A percentile compares a stretch with the other conserved stretches of the same genome.
phyloP scores from a whole-genome alignment of 2,797 vertebrate species.

The Meda fulgida region DNA sequence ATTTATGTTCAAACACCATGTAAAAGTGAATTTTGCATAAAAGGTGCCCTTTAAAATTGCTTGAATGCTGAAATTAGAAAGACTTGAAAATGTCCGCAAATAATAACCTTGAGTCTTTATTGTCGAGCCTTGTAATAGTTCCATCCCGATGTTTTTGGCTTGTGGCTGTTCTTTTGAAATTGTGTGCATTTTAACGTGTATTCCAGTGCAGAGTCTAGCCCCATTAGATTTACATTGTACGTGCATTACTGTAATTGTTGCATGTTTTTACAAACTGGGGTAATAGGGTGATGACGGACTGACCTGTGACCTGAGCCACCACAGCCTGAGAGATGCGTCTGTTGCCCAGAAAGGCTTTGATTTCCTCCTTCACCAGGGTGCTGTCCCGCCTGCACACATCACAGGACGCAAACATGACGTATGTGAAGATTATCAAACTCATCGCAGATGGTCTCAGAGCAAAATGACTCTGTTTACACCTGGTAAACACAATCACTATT shows the following conservation, averaged over 20 bases:
- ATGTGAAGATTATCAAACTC: neutral
- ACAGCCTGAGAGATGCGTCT: conserved; percentile 98
- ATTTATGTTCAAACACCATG: too few species aligned
- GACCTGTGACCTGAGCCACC: conserved; percentile 98
- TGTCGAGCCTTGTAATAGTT: neutral
- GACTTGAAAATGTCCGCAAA: neutral
- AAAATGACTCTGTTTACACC: neutral
- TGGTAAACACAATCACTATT: neutral
- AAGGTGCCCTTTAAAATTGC: too few species aligned
- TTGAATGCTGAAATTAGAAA: neutral
- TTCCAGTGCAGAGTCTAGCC: too few species aligned
- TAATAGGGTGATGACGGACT: conserved; percentile 50
- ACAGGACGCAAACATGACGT: conserved; percentile 24
- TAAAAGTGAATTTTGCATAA: too few species aligned
- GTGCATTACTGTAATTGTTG: neutral
- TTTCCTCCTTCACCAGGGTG: conserved; percentile 97
- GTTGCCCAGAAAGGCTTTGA: conserved; percentile 97
- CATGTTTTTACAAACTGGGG: neutral
- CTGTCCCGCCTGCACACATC: conserved; percentile 90
- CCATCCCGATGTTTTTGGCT: neutral
- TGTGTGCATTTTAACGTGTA: neutral
- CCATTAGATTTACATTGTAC: neutral
- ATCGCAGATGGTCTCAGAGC: neutral
- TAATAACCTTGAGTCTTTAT: neutral
- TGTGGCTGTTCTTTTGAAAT: neutral